Conservation (phyloP, 2,888 invertebrate species). For the Cosmorhoe ocellata region DNA sequence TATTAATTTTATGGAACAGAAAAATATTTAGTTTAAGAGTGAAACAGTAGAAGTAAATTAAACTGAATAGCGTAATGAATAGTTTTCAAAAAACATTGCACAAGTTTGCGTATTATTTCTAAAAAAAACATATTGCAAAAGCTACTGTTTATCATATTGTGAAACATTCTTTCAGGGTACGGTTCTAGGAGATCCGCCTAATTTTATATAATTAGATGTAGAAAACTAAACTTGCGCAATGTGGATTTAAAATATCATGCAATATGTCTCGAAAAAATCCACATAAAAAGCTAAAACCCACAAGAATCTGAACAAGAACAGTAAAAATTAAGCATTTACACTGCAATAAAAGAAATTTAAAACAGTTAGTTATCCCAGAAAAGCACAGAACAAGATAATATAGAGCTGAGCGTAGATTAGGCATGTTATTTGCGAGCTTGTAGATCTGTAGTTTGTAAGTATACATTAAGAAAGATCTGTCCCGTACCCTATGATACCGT, state of each 20-base stretch:
- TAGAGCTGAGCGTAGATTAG: conserved; percentile 77
- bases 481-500: conserved; percentile 53
- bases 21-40: too few relatives aligned
- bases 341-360: conserved; percentile 46
- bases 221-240: conserved; percentile 53
- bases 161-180: too few relatives aligned
- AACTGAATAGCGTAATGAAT: too few relatives aligned
- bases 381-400: conserved; percentile 74
- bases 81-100: too few relatives aligned
- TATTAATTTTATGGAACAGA: too few relatives aligned
- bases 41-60: too few relatives aligned
- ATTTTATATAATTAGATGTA: too few relatives aligned
- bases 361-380: conserved; percentile 56
- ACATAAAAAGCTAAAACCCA: conserved; percentile 53
- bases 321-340: conserved; percentile 46
- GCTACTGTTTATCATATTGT: too few relatives aligned
- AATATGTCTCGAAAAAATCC: conserved; percentile 47
- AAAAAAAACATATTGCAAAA: too few relatives aligned
- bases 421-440: conserved; percentile 79
- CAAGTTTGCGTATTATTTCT: too few relatives aligned
- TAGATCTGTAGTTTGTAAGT: conserved; percentile 60
- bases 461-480: conserved; percentile 46
- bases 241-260: conserved; percentile 51
- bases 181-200: too few relatives aligned
- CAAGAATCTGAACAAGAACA: conserved; percentile 51